These are phyloP conservation scores for Panthera uncia DNA, from an alignment of 2,113 vertebrate species.

Conservation along the genomic window DNA sequence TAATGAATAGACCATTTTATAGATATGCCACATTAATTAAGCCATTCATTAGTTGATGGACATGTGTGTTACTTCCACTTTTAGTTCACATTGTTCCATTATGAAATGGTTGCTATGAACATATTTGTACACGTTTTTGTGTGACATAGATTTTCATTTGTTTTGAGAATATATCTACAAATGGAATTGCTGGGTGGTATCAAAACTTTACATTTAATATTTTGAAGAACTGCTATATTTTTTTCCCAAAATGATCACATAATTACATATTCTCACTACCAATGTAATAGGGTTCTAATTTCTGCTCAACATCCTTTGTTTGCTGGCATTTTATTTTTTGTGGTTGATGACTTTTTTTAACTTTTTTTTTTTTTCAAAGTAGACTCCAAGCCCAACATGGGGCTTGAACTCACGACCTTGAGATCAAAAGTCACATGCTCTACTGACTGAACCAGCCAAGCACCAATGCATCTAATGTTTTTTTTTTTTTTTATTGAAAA, in stretches of 20 bases:
- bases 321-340: not conserved
- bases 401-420: not conserved
- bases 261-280: not conserved
- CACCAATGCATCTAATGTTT: not conserved
- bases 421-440: not conserved
- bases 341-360: not conserved
- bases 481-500: not conserved
- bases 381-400: not conserved
- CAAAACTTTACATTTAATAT: not conserved
- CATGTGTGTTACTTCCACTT: not conserved
- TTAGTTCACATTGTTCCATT: not conserved
- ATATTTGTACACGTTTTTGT: not conserved
- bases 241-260: not conserved
- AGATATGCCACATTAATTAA: not conserved
- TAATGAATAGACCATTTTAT: not conserved
- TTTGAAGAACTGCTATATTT: not conserved
- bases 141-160: not conserved
- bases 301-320: not conserved
- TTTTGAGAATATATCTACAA: not conserved
- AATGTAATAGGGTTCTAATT: not conserved
- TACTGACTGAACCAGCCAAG: not conserved
- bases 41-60: not conserved
- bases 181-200: not conserved
- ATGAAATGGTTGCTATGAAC: not conserved
- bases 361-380: not conserved